Evolutionary conservation across 2,888 invertebrate species (phyloP), one percentile per base, ranked within the genome.

Genomic region (Microctonus hyperodae): DNA sequence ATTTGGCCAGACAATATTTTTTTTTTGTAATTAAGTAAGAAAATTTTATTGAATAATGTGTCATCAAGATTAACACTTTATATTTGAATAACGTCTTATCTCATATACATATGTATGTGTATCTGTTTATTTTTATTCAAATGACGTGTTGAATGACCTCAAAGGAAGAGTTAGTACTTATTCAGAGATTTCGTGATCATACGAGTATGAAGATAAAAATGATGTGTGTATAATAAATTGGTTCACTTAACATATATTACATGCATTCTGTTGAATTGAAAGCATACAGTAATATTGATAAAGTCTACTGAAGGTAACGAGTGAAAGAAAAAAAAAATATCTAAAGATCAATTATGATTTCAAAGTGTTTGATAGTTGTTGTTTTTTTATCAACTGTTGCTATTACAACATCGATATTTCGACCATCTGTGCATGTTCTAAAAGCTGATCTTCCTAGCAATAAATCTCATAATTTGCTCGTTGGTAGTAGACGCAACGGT

Each of bases 401-500:
- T 48, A 58, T 48, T 31, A 25, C 55, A 25, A 7, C 28, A 28
- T 44, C n/a, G 6, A 13, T 44, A 44, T 16, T 6, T 50, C 50
- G 48, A 33, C 33, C 48, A 2, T 0, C 31, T 20, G 33, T 55
- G 33, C 61, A 61, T 23, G 48, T 23, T n/a, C 23, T 13, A 33
- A 40, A 13, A 4, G 0, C 11, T 33, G 31, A 20, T 20, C 20
- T 37, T 10, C 20, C 31, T 11, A 22, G 28, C 10, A 64, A 64
- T 23, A 37, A 50, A 10, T 66, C 69, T 23, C 67, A 74, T 60
- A 20, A 72, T 55, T 20, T 74, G 44, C 68, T 72, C 16, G 65
- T 68, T 33, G 74, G 74, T 1, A 23, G 44, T 2, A 65, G 68
- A 40, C 25, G 67, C 7, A 37, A 48, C n/a, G 67, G 68, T 13